Base-by-base conservation (phyloP, 1,140 invertebrate genomes). In the Drosophila kohkoa region DNA sequence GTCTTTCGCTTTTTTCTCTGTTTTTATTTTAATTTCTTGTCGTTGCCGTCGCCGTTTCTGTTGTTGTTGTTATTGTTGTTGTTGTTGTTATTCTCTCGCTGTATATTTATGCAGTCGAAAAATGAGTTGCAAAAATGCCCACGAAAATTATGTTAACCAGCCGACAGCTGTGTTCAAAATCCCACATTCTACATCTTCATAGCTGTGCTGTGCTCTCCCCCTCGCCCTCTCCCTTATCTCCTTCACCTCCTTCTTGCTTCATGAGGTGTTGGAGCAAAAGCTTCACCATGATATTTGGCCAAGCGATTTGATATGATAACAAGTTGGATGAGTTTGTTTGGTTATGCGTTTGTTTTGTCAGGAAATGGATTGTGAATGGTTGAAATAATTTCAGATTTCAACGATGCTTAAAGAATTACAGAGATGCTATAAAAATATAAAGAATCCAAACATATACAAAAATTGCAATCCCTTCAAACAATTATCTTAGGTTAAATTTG, bases 121-220 rank as follows among this genome's bases (percentile, higher is more conserved):
- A 75, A 75, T 71, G 69, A 76, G 60, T 65, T 73, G 74, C 62
- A 72, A 77, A 77, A 77, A 88, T 90, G 78, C 85, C 85, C 85
- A 89, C 85, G 85, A 89, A 89, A 89, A 89, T 89, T 89, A 89
- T 89, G 85, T 89, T 89, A 89, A 89, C 78, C 86, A 79, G 65
- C 57, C 57, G 72, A 75, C 83, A 83, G 85, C 80, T 87, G 85
- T 88, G 83, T 77, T 77, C 63, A 70, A 82, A 82, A 82, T 73
- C 85, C 78, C 85, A 89, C 85, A 64, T 64, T 64, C 32, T 57
- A 68, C 60, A 74, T 74, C 68, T 71, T 75, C 54, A 71, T 65
- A 54, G 45, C 54, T 38, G 8, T 57, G 45, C 54, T 38, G 8
- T 57, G 20, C 20, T 25, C 5, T 8, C 35, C 32, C 20, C 11